Evolutionary conservation across 2,113 vertebrate species (phyloP), one percentile per base, ranked within the genome.

Genomic region (Hylia prasina): DNA sequence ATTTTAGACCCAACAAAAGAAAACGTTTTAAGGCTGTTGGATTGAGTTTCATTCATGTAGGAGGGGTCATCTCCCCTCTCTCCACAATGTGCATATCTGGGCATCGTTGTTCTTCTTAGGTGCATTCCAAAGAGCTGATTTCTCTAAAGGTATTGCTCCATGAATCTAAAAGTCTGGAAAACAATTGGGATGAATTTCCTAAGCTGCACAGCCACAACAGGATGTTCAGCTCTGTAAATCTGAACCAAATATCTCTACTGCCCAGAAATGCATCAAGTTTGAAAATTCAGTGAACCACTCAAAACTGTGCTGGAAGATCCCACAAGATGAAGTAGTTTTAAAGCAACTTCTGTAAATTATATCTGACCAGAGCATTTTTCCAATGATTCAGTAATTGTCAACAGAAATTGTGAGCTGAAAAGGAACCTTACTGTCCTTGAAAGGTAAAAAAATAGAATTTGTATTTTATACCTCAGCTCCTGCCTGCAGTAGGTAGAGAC

Each of bases 31-130:
- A 87, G 31, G 33, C 33, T 58, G 9, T 31, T 82, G 23, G 27
- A 23, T 85, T 0, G 0, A 39, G 40, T 70, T 85, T 58, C 45
- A 56, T 10, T 57, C 50, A 8, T 0, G 2, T 9, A 3, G 27
- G 48, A 89, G 33, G 27, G 21, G 12, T 56, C 60, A 77, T 47
- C 24, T 10, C 12, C 20, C 12, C 22, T 60, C 17, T 94, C 9
- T 19, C 37, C 18, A 21, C 15, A 44, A 25, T 2, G 15, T 30
- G 7, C 11, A 10, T 28, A 35, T 72, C 35, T 78, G 56, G 28
- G 30, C 27, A 23, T 71, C 65, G 17, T 48, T 58, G 2, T 44
- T 64, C 40, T 31, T 42, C 23, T 78, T 65, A 58, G 47, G n/a
- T 24, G 42, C 24, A 7, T 45, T 72, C n/a, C n/a, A 37, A 79